These are phyloP conservation scores for Coilia nasus DNA, from an alignment of 2,797 vertebrate genomes.

Conservation along the genomic window DNA sequence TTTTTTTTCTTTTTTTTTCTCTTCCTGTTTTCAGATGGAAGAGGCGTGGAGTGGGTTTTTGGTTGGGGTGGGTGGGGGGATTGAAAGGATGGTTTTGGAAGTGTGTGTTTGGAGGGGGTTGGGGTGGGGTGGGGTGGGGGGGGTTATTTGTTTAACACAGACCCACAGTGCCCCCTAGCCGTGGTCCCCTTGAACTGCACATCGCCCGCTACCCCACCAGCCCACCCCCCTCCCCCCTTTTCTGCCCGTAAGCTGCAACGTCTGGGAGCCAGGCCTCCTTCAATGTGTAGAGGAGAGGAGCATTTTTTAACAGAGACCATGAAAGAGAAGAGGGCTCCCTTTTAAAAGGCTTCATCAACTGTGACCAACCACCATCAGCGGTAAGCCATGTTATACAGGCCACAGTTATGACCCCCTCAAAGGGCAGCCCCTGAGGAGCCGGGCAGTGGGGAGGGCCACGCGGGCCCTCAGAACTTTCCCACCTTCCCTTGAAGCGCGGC, in stretches of 20 bases:
- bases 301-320: constrained; percentile 81
- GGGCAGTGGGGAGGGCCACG: constrained; percentile 73
- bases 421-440: constrained; percentile 86
- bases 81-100: not conserved
- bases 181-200: constrained; percentile 63
- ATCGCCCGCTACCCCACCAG: not conserved
- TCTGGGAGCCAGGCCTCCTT: constrained; percentile 65
- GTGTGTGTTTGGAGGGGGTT: not conserved
- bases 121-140: constrained; percentile 32
- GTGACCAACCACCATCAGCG: constrained; percentile 87
- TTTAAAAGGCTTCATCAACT: constrained; percentile 93
- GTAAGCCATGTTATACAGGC: constrained; percentile 97
- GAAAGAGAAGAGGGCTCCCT: constrained; percentile 76
- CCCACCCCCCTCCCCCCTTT: not conserved
- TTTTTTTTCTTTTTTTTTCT: constrained; percentile 35
- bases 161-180: constrained; percentile 90
- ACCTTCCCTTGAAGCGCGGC: constrained; percentile 92
- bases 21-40: constrained; percentile 29
- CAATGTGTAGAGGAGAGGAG: constrained; percentile 64
- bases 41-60: constrained; percentile 26
- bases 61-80: constrained; percentile 30
- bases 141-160: constrained; percentile 66
- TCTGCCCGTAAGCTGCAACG: constrained; percentile 33
- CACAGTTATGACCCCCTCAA: constrained; percentile 92
- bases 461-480: constrained; percentile 90